Evolutionary conservation across 1,140 invertebrate genomes (phyloP), one percentile per base, ranked within the genome.

Genomic region (Triops cancriformis): DNA sequence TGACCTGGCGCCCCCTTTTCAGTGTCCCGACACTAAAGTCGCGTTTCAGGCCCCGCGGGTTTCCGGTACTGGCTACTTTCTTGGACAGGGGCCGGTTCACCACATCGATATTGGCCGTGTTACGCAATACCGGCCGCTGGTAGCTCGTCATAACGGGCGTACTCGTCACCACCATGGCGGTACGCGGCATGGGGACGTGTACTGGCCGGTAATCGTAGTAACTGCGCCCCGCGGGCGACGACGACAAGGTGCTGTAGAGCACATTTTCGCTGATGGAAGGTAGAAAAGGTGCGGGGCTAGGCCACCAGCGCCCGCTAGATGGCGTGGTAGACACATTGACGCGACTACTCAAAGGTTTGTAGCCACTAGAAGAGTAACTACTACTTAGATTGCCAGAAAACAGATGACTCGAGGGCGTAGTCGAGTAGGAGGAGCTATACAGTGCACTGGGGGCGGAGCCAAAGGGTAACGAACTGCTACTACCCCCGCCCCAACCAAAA

Each of bases 1-100:
- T 90, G 2, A 92, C 89, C 1, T 90, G 86, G n/a, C 91, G 85
- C 79, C 90, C 90, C 10, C 91, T 85, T 80, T 87, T 87, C 77
- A 93, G 91, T 1, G 88, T 90, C 23, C 73, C 77, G 3, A 75
- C 73, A 7, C 42, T 72, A 31, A 76, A 78, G 42, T 75, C 74
- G 45, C 74, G 74, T 9, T 78, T 42, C 11, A 75, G 23, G 11
- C 45, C 26, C 72, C 10, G 6, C 5, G 51, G 11, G 72, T 28
- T 75, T 75, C 14, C 26, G 26, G 1, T 28, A n/a, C 28, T 18
- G 78, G 76, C 27, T 72, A 42, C 27, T 43, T 42, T 18, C n/a
- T 14, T 76, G 14, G 78, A 79, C 27, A 43, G 76, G 7, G 78
- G 78, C 7, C 78, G 75, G 28, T 73, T 77, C 10, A 73, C 41